Evolutionary conservation across 2,888 invertebrate genomes (phyloP).

Genomic region (Pollenia labialis): DNA sequence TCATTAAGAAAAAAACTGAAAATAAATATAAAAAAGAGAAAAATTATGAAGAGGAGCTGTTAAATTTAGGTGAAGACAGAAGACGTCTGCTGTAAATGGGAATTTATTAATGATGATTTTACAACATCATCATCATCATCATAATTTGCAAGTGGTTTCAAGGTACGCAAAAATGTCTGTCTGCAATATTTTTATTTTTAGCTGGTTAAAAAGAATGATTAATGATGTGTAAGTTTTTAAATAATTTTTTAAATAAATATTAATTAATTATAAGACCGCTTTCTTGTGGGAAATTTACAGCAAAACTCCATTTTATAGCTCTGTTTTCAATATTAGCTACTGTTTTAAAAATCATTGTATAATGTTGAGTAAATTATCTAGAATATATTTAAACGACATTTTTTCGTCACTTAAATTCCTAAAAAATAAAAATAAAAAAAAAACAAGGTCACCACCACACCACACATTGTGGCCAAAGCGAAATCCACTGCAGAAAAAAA

Average conservation of each 20-base stretch:
- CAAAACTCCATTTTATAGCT: no score
- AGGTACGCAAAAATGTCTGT: slow-evolving; percentile 5
- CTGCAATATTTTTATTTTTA: slow-evolving; percentile 12
- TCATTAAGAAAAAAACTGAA: slow-evolving; percentile 45
- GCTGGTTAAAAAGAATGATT: slow-evolving; percentile 39
- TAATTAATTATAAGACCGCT: no score
- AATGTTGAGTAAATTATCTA: no score
- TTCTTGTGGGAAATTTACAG: no score
- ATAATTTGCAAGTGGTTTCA: slow-evolving; percentile 37
- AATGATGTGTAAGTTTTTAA: slow-evolving; percentile 15
- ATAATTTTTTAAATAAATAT: slow-evolving; percentile 13
- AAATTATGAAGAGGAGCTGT: neutral
- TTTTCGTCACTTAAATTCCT: no score
- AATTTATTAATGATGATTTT: slow-evolving; percentile 47
- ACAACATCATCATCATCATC: slow-evolving; percentile 4
- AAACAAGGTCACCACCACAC: no score
- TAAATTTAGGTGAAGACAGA: slow-evolving; percentile 31
- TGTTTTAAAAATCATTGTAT: no score
- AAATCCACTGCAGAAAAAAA: no score
- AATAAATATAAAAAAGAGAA: slow-evolving; percentile 25
- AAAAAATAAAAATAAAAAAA: no score
- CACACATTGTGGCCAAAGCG: no score
- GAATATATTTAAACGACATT: no score
- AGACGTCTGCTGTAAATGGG: slow-evolving; percentile 36
- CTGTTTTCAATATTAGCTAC: no score